A percentile compares a stretch with the other conserved stretches of the same genome.
phyloP scores from a whole-genome alignment of 2,797 vertebrate species.

The Hafferia zeledoni region DNA sequence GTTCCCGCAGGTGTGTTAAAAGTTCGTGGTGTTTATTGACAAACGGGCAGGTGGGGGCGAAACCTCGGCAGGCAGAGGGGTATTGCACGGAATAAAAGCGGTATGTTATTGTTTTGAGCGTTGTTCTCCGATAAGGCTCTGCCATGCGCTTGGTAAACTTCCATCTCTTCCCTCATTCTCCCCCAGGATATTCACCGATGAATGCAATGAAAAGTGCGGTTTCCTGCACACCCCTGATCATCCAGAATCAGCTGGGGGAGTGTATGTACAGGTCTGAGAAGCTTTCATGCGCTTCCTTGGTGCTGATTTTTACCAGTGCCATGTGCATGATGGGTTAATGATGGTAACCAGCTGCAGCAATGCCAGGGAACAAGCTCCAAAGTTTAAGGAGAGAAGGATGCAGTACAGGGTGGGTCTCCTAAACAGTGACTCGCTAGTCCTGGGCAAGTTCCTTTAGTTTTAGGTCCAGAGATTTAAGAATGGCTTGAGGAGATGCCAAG shows the following conservation, averaged over 20 bases:
- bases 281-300: rapidly evolving
- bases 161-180: background rate
- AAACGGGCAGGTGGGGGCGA: rapidly evolving
- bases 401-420: background rate
- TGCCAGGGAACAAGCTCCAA: background rate
- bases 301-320: background rate
- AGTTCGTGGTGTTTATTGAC: rapidly evolving
- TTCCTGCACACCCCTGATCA: background rate
- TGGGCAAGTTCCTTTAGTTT: background rate
- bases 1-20: rapidly evolving
- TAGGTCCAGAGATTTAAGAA: background rate
- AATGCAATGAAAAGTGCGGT: background rate
- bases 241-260: background rate
- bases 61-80: background rate
- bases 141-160: rapidly evolving
- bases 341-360: background rate
- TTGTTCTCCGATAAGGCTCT: background rate
- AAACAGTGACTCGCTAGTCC: background rate
- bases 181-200: rapidly evolving
- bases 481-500: background rate
- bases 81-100: rapidly evolving
- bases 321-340: rapidly evolving
- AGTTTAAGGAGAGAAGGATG: background rate
- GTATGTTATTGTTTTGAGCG: rapidly evolving
- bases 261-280: background rate